These are phyloP conservation scores for Papilio protenor DNA, from an alignment of 2,888 invertebrate species.

Conservation along the genomic window DNA sequence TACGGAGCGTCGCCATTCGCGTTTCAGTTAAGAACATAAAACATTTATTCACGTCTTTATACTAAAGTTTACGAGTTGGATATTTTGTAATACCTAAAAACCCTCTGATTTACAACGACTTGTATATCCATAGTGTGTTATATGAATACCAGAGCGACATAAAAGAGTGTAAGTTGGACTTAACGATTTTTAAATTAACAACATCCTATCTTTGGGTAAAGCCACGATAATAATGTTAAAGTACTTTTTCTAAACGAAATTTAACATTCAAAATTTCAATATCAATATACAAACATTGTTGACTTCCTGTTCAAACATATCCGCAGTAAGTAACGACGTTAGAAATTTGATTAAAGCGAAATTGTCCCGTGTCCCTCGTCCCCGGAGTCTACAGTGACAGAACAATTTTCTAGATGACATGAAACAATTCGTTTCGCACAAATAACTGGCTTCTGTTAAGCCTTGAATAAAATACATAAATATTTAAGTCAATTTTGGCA, in stretches of 20 bases:
- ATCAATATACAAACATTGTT: neutral
- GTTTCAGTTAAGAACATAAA: constrained; percentile 10
- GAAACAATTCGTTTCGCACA: constrained; percentile 38
- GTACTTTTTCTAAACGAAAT: too few species aligned
- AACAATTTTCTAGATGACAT: constrained; percentile 42
- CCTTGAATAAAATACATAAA: neutral
- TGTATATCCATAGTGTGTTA: too few species aligned
- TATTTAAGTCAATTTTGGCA: neutral
- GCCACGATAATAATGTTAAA: too few species aligned
- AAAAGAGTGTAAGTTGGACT: too few species aligned
- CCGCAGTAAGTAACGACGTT: constrained; percentile 10
- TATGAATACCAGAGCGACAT: too few species aligned
- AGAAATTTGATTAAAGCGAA: constrained; percentile 40
- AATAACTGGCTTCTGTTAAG: constrained; percentile 22
- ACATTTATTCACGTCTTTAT: constrained; percentile 6
- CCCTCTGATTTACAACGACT: neutral
- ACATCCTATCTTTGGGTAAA: too few species aligned
- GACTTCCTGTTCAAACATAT: neutral
- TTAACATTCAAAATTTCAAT: neutral
- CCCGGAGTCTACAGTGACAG: constrained; percentile 29
- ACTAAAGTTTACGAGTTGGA: constrained; percentile 1
- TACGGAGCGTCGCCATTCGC: constrained; percentile 39
- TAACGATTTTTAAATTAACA: too few species aligned
- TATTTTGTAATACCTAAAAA: neutral
- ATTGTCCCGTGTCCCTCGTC: constrained; percentile 32